A percentile compares a stretch with the other conserved stretches of the same genome.
phyloP scores from a whole-genome alignment of 1,140 invertebrate species.

The silkworm (Bombyx mori) region ASM3026992v2 NC_085111.1:6079001-6079500 shows the following conservation, averaged over 20 bases:
- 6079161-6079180: constrained; percentile 59
- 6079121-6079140: constrained; percentile 56
- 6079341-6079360: no score
- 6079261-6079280: no score
- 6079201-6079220: constrained; percentile 31
- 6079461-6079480: no score
- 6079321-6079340: no score
- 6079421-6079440: no score
- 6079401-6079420: no score
- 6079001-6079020: constrained; percentile 64
- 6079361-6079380: no score
- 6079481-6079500: no score
- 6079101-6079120: constrained; percentile 26
- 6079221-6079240: not conserved
- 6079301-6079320: no score
- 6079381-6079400: no score
- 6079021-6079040: constrained; percentile 64
- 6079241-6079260: constrained; percentile 8
- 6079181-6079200: constrained; percentile 31
- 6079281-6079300: no score
- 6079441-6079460: no score
- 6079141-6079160: constrained; percentile 45
- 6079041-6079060: constrained; percentile 42
- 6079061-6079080: constrained; percentile 50
- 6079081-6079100: constrained; percentile 31